Percentiles rank a stretch among this genome's conserved stretches.
These are phyloP conservation scores for Dolichomitus sp. DNA, from an alignment of 2,888 invertebrate genomes.

Conservation along the genomic window DNA sequence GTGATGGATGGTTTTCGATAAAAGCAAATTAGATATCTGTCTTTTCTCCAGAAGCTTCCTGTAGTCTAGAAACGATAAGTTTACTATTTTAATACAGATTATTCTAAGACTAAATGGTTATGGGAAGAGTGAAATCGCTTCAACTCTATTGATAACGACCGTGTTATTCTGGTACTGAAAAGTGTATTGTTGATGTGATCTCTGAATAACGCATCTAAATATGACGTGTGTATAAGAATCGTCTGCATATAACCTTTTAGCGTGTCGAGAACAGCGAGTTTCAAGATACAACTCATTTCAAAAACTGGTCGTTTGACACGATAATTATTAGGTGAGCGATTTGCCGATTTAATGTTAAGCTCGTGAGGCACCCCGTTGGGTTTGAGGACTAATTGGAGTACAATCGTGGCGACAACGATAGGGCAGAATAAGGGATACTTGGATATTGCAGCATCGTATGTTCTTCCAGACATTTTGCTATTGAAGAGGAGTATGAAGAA, in stretches of 20 bases:
- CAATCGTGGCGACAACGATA: neutral
- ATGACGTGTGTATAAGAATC: neutral
- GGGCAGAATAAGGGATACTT: neutral
- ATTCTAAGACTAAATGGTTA: too few species aligned
- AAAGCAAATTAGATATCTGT: too few species aligned
- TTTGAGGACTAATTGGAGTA: neutral
- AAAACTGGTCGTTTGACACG: neutral
- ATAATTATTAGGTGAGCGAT: neutral
- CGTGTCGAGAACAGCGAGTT: neutral
- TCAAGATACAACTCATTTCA: neutral
- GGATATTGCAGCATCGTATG: neutral
- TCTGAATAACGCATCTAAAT: neutral
- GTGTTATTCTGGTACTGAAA: neutral
- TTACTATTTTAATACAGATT: too few species aligned
- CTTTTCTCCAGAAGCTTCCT: too few species aligned
- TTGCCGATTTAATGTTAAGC: neutral
- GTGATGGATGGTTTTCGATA: too few species aligned
- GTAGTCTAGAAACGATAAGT: too few species aligned
- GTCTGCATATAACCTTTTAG: neutral
- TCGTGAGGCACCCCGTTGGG: neutral
- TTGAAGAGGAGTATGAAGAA: neutral
- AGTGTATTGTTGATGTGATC: neutral
- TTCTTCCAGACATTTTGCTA: neutral
- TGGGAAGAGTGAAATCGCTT: too few species aligned
- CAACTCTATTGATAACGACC: neutral